Percentiles rank a stretch among this genome's conserved stretches.
Evolutionary conservation across 2,797 vertebrate genomes (phyloP).

Genomic region (Myotis pilosus): DNA sequence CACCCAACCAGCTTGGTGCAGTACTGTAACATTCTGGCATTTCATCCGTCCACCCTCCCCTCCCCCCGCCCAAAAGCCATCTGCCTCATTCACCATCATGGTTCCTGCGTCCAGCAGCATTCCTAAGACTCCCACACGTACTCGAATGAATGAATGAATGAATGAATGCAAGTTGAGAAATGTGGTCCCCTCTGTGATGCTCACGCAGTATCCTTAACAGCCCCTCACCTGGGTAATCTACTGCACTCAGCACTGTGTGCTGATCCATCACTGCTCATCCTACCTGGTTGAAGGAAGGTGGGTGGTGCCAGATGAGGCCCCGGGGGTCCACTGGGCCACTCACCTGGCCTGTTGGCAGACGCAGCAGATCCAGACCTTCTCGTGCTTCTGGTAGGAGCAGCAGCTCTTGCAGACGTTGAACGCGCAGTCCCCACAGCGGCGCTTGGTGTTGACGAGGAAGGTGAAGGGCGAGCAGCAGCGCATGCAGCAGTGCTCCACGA

Average conservation of each 20-base stretch:
- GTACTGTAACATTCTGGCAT: fast-evolving
- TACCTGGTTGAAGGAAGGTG: not conserved
- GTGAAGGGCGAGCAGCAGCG: slow-evolving; percentile 96
- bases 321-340: not conserved
- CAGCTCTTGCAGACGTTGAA: slow-evolving; percentile 97
- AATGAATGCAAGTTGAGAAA: not conserved
- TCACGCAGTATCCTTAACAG: fast-evolving
- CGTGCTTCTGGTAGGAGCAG: slow-evolving; percentile 91
- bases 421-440: slow-evolving; percentile 92
- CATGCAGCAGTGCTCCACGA: slow-evolving; percentile 97
- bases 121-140: not conserved
- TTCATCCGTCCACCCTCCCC: too few species aligned
- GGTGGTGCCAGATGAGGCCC: fast-evolving
- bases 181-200: fast-evolving
- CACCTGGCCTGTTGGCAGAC: slow-evolving; percentile 97
- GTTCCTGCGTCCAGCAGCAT: not conserved
- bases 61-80: too few species aligned
- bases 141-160: too few species aligned
- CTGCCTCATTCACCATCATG: not conserved
- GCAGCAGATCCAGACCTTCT: slow-evolving; percentile 92
- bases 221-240: not conserved
- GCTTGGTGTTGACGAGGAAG: slow-evolving; percentile 95
- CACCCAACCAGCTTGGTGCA: not conserved
- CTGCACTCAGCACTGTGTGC: too few species aligned
- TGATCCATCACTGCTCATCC: not conserved